Conservation (phyloP, 2,797 vertebrate species). For the Nasua narica region DNA sequence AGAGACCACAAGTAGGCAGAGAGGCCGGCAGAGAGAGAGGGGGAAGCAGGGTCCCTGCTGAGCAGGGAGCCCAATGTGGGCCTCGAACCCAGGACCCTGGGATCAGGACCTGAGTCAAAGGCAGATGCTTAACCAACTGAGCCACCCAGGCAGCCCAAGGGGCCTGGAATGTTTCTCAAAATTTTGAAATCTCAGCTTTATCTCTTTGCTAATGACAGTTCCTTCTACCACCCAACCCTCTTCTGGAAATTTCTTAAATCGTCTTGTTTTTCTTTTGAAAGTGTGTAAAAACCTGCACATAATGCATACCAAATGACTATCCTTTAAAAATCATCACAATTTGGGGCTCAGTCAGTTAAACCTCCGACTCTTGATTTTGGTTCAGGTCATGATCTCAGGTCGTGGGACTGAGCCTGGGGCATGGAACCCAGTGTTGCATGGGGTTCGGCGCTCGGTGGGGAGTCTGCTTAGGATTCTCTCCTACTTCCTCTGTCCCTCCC, state of each 20-base stretch:
- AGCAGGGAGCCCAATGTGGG: too few species aligned
- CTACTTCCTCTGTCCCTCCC: neutral
- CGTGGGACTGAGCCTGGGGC: neutral
- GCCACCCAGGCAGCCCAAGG: neutral
- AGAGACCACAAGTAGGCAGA: too few species aligned
- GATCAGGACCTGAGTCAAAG: too few species aligned
- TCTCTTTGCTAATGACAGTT: neutral
- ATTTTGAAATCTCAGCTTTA: conserved; percentile 5
- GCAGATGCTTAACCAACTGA: too few species aligned
- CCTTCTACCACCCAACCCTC: neutral
- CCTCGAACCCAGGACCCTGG: too few species aligned
- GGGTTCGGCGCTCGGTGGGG: neutral
- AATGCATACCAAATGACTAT: neutral
- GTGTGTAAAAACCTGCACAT: neutral
- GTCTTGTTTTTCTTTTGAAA: neutral
- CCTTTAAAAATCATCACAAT: neutral
- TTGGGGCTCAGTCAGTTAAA: neutral
- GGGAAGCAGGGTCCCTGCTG: too few species aligned
- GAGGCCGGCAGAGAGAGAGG: too few species aligned
- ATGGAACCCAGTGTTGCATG: neutral
- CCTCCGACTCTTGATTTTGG: neutral
- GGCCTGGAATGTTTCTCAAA: neutral
- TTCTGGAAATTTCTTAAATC: neutral
- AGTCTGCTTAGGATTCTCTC: neutral
- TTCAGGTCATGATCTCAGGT: neutral